Conservation (phyloP, 2,888 invertebrate species). For the Oxystoma pomonae region DNA sequence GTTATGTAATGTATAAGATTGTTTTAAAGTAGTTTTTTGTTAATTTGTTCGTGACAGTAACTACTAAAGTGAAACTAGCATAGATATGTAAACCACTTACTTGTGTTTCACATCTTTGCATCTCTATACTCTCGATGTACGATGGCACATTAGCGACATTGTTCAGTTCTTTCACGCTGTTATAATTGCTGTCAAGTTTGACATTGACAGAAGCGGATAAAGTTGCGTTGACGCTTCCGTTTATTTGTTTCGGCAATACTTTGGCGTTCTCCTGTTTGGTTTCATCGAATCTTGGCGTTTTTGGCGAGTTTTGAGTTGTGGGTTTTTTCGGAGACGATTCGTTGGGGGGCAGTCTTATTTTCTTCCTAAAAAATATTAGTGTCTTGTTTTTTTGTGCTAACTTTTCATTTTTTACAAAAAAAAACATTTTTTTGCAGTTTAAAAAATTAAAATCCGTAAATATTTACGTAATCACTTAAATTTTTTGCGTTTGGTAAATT, state of each 20-base stretch:
- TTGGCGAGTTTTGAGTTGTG: slow-evolving; percentile 16
- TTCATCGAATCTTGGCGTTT: slow-evolving; percentile 12
- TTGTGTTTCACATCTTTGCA: slow-evolving; percentile 17
- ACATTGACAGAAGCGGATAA: slow-evolving; percentile 17
- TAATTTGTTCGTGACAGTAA: too few species aligned
- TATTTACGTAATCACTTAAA: too few species aligned
- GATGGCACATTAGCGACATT: slow-evolving; percentile 15
- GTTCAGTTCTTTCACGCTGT: slow-evolving; percentile 30
- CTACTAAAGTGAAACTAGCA: not conserved
- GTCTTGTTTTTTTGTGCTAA: too few species aligned
- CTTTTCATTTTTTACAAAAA: too few species aligned
- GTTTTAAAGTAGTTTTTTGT: too few species aligned
- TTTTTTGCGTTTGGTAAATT: too few species aligned
- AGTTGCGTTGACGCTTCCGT: slow-evolving; percentile 23
- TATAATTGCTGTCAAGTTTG: slow-evolving; percentile 31
- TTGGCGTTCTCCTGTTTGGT: slow-evolving; percentile 11
- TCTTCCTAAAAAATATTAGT: slow-evolving; percentile 28
- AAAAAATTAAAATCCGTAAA: too few species aligned
- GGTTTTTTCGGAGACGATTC: slow-evolving; percentile 35
- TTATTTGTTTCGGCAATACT: slow-evolving; percentile 28
- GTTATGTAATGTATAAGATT: too few species aligned
- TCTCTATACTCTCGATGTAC: slow-evolving; percentile 25
- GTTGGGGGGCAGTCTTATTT: slow-evolving; percentile 29
- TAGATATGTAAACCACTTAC: slow-evolving; percentile 11
- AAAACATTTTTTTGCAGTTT: too few species aligned